A percentile compares a stretch with the other conserved stretches of the same genome.
phyloP scores from a whole-genome alignment of 2,888 invertebrate genomes.

The Oeneis ivallda region DNA sequence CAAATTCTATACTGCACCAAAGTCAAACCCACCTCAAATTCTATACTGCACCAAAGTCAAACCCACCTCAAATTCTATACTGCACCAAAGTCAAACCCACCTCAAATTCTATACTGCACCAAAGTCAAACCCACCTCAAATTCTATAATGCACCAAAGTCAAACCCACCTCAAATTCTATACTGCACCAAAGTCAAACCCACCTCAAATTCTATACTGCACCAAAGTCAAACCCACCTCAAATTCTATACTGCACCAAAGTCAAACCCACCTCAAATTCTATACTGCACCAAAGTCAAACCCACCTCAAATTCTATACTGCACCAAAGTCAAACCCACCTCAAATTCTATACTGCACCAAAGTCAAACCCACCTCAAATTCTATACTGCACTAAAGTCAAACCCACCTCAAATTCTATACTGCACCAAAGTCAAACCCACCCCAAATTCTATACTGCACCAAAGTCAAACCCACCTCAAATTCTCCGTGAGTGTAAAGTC shows the following conservation, averaged over 20 bases:
- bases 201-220: not conserved
- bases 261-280: constrained; percentile 5
- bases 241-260: constrained; percentile 2
- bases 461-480: constrained; percentile 9
- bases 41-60: constrained; percentile 4
- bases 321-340: constrained; percentile 9
- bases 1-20: constrained; percentile 3
- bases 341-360: constrained; percentile 3
- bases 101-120: not conserved
- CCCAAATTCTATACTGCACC: not conserved
- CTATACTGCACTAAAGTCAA: constrained; percentile 3
- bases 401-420: constrained; percentile 1
- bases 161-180: constrained; percentile 6
- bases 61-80: constrained; percentile 1
- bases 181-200: constrained; percentile 8
- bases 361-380: constrained; percentile 5
- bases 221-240: constrained; percentile 7
- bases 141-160: not conserved
- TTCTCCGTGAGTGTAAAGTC: constrained; percentile 25
- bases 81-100: constrained; percentile 7
- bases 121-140: constrained; percentile 9
- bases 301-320: not conserved
- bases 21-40: constrained; percentile 5
- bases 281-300: constrained; percentile 8
- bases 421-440: constrained; percentile 7